phyloP scores from a whole-genome alignment of 2,888 invertebrate species.

The Lymantria dispar region DNA sequence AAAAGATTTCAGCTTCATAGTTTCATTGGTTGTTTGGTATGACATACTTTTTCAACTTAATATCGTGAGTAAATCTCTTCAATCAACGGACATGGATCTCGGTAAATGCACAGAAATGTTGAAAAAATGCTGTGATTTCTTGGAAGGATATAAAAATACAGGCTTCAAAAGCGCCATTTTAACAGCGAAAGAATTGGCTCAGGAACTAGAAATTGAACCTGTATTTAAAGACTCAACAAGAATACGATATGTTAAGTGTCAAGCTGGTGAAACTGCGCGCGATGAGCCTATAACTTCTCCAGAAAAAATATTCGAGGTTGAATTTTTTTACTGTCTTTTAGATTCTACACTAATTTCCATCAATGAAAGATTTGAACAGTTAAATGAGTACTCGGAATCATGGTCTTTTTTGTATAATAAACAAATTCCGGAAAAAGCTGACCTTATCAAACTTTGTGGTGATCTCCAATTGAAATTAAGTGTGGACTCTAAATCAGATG shows the following conservation, averaged over 20 bases:
- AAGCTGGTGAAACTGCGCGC: slow-evolving; percentile 33
- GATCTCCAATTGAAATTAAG: background rate
- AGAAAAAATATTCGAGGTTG: slow-evolving; percentile 22
- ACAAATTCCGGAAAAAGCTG: too few relatives aligned
- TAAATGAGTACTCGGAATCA: slow-evolving; percentile 29
- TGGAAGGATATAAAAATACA: slow-evolving; percentile 8
- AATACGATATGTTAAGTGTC: slow-evolving; percentile 23
- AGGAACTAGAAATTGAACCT: slow-evolving; percentile 34
- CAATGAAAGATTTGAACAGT: too few relatives aligned
- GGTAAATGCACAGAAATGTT: too few relatives aligned
- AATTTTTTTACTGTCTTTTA: slow-evolving; percentile 25
- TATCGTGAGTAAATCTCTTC: too few relatives aligned
- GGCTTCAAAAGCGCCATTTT: slow-evolving; percentile 20
- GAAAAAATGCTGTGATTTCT: background rate
- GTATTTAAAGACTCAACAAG: slow-evolving; percentile 33
- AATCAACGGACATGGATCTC: too few relatives aligned
- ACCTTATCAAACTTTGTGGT: too few relatives aligned
- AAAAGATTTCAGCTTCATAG: too few relatives aligned
- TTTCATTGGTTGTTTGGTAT: too few relatives aligned
- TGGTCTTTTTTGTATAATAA: too few relatives aligned
- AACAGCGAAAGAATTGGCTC: slow-evolving; percentile 30
- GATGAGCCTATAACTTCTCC: slow-evolving; percentile 31
- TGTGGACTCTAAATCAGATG: slow-evolving; percentile 11
- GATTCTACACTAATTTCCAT: slow-evolving; percentile 25
- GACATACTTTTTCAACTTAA: too few relatives aligned